phyloP scores from a whole-genome alignment of 2,113 vertebrate species.

The Calyptommatus sinebrachiatus region DNA sequence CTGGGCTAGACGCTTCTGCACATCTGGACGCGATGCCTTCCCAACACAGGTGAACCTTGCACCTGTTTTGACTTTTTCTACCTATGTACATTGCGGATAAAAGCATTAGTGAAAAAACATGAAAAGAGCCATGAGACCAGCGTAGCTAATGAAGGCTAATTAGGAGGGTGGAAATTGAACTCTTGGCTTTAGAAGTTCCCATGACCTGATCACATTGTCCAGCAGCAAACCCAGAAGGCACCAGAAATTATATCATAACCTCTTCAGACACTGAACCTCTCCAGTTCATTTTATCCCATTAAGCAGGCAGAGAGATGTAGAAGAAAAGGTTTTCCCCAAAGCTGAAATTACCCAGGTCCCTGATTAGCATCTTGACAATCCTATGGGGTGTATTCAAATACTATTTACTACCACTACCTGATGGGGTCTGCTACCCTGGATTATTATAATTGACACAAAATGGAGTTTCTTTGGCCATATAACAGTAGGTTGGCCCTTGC shows the following conservation, averaged over 20 bases:
- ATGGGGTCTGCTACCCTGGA: too few species aligned
- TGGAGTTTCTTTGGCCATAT: too few species aligned
- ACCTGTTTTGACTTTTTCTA: constrained; percentile 54
- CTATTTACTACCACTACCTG: constrained; percentile 52
- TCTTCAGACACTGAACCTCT: constrained; percentile 80
- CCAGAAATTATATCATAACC: constrained; percentile 81
- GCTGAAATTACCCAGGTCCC: constrained; percentile 79
- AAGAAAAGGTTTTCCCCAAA: constrained; percentile 77
- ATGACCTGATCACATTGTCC: constrained; percentile 78
- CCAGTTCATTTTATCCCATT: constrained; percentile 83
- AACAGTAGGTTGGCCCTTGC: too few species aligned
- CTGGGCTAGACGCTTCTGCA: constrained; percentile 35
- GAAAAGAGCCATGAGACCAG: constrained; percentile 78
- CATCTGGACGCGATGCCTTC: constrained; percentile 10
- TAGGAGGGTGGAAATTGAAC: constrained; percentile 71
- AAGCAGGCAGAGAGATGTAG: constrained; percentile 79
- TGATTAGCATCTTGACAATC: constrained; percentile 77
- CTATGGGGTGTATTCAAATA: constrained; percentile 74
- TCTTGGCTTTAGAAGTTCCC: constrained; percentile 70
- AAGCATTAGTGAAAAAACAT: constrained; percentile 71
- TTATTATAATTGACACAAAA: too few species aligned
- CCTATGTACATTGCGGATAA: constrained; percentile 60
- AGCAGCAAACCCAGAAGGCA: constrained; percentile 79
- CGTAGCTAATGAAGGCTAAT: constrained; percentile 80
- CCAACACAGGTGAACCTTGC: constrained; percentile 54